Percentiles rank a stretch among this genome's conserved stretches.
These are phyloP conservation scores for Malthinus flaveolus DNA, from an alignment of 2,888 invertebrate species.

Conservation along the genomic window DNA sequence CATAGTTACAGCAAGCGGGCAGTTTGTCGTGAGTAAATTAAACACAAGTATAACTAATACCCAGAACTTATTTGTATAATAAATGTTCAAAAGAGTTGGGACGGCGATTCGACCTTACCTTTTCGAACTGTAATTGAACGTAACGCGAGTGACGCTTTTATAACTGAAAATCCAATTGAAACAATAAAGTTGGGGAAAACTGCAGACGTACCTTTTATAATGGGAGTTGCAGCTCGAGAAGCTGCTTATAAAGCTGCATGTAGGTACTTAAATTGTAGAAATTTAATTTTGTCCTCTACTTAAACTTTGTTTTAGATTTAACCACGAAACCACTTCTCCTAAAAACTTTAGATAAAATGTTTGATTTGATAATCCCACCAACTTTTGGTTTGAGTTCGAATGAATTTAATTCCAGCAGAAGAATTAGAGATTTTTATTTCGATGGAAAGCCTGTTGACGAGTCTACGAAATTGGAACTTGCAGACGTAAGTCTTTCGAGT, in stretches of 20 bases:
- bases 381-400: conserved; percentile 50
- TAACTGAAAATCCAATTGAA: conserved; percentile 65
- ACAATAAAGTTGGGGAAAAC: conserved; percentile 57
- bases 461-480: conserved; percentile 44
- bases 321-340: conserved; percentile 42
- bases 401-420: conserved; percentile 39
- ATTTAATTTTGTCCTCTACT: background rate
- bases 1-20: background rate
- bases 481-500: conserved; percentile 50
- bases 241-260: conserved; percentile 68
- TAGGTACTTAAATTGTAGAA: conserved; percentile 48
- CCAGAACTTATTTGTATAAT: background rate
- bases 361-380: conserved; percentile 52
- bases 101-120: conserved; percentile 77
- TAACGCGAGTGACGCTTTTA: conserved; percentile 67
- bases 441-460: conserved; percentile 48
- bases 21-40: background rate
- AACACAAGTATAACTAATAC: background rate
- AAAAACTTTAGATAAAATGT: conserved; percentile 52
- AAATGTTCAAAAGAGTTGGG: conserved; percentile 62
- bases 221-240: conserved; percentile 74
- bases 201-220: conserved; percentile 68
- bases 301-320: conserved; percentile 34
- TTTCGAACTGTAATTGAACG: conserved; percentile 79
- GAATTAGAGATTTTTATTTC: conserved; percentile 57